Percentiles rank a stretch among this genome's conserved stretches.
Conservation (phyloP, 2,797 vertebrate genomes). For the Otus scops region DNA sequence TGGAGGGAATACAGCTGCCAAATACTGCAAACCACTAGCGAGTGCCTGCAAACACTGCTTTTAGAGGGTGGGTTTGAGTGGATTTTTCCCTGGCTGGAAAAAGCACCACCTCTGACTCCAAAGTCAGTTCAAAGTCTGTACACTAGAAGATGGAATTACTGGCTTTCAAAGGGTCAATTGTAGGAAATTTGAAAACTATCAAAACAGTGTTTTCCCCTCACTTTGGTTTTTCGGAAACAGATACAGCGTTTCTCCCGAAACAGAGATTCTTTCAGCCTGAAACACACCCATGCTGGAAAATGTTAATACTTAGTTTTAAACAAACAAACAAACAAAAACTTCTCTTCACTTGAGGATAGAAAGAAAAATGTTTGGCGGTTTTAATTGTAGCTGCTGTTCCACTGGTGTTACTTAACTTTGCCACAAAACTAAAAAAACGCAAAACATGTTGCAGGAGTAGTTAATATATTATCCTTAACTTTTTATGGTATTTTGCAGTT, state of each 20-base stretch:
- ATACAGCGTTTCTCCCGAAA: background rate
- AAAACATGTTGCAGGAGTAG: rapidly evolving
- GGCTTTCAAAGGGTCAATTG: background rate
- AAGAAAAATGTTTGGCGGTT: background rate
- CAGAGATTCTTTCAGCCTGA: background rate
- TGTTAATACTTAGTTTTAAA: background rate
- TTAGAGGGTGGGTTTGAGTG: background rate
- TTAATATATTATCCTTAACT: background rate
- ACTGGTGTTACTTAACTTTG: background rate
- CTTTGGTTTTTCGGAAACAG: background rate
- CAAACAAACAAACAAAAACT: background rate
- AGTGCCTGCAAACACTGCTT: background rate
- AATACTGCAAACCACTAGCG: background rate
- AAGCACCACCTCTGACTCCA: background rate
- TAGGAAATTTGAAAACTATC: background rate
- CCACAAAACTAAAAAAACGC: background rate
- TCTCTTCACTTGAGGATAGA: background rate
- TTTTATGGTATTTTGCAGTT: background rate
- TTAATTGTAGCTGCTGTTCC: background rate
- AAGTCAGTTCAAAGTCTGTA: background rate
- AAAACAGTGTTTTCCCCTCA: background rate
- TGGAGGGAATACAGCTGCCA: background rate
- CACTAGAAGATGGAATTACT: background rate
- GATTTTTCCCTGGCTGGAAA: background rate
- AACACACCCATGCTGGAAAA: background rate